phyloP scores from a whole-genome alignment of 2,113 vertebrate genomes.

The Hemichromis elongatus region DNA sequence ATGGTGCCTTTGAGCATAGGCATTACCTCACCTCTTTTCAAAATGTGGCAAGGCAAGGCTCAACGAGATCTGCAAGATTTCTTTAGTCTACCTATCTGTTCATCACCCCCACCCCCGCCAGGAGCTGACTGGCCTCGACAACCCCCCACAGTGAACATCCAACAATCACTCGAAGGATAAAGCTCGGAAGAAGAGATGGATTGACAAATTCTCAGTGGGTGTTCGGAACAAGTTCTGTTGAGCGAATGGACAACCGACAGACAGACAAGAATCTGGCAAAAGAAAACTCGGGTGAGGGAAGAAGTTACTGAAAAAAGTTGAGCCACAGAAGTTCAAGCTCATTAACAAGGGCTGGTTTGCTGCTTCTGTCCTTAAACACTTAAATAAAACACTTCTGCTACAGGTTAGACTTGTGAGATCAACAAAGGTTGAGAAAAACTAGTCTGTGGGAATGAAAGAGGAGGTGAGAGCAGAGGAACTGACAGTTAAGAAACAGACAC shows the following conservation, averaged over 20 bases:
- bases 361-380: not conserved
- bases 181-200: not conserved
- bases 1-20: not conserved
- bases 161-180: not conserved
- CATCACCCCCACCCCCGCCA: not conserved
- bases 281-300: not conserved
- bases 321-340: not conserved
- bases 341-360: not conserved
- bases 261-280: not conserved
- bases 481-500: not conserved
- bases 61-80: not conserved
- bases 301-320: not conserved
- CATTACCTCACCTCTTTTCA: not conserved
- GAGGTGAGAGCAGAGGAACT: not conserved
- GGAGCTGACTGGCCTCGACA: conserved; percentile 32
- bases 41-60: not conserved
- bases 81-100: not conserved
- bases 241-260: not conserved
- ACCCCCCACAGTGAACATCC: conserved; percentile 35
- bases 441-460: not conserved
- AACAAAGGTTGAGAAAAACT: not conserved
- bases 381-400: not conserved
- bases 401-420: not conserved
- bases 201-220: conserved; percentile 23
- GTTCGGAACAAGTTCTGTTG: not conserved